Evolutionary conservation across 2,888 invertebrate species (phyloP).

Genomic region (Amorpha juglandis): DNA sequence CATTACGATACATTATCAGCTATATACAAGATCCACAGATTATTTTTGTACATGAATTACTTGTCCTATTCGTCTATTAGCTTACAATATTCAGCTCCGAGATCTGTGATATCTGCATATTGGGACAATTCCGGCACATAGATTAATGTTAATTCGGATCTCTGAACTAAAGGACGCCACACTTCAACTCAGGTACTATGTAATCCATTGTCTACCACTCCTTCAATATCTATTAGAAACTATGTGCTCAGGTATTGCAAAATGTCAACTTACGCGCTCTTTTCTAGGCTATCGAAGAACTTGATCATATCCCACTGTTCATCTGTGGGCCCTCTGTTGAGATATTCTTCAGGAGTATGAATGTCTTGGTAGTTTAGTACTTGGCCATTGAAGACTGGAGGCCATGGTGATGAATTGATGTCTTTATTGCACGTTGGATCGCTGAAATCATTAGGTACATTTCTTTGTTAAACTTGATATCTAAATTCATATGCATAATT

Average conservation of each 20-base stretch:
- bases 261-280: background rate
- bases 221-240: too few relatives aligned
- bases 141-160: too few relatives aligned
- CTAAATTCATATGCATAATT: background rate
- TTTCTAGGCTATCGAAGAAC: conserved; percentile 8
- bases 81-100: too few relatives aligned
- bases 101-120: too few relatives aligned
- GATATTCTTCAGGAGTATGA: background rate
- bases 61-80: too few relatives aligned
- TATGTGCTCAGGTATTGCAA: background rate
- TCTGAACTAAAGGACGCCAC: too few relatives aligned
- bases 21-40: too few relatives aligned
- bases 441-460: conserved; percentile 5
- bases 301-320: conserved; percentile 20
- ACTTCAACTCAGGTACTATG: too few relatives aligned
- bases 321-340: conserved; percentile 6
- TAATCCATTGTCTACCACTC: too few relatives aligned
- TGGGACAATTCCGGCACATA: too few relatives aligned
- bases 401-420: conserved; percentile 2
- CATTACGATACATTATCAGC: too few relatives aligned
- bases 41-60: too few relatives aligned
- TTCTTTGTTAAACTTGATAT: background rate
- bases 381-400: background rate
- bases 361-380: conserved; percentile 21
- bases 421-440: conserved; percentile 24